Base-by-base conservation (phyloP, 2,113 vertebrate species). In the Cettia cetti region DNA sequence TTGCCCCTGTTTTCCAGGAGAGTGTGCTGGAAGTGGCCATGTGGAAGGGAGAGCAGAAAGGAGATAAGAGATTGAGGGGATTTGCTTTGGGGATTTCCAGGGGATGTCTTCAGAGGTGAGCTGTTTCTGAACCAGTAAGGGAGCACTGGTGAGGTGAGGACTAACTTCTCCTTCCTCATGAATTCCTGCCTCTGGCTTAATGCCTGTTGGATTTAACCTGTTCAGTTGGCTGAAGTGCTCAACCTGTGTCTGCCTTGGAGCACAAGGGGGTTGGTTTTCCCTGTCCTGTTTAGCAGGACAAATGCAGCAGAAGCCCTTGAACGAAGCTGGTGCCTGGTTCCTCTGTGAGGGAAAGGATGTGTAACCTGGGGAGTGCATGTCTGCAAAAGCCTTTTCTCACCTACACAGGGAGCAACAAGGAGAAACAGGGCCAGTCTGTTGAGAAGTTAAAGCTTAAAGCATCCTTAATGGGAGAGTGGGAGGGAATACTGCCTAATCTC, bases 401-500 rank as follows among this genome's bases (percentile, higher is more conserved):
- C 56, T 37, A 40, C 65, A 11, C 49, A 26, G 30, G 28, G 52
- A 89, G 42, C 33, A 81, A 19, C 0, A 2, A 63, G 56, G 82
- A 90, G 83, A 69, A 91, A 60, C 14, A 14, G 61, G 59, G 74
- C 33, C 65, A 96, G 77, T 26, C 56, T 87, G 49, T 45, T 21
- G 1, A 44, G 40, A 83, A 82, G n/a, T 68, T 72, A 89, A 74
- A 94, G n/a, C 61, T 95, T 86, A 59, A 71, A 89, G 45, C 64
- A 56, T 61, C 49, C 65, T 65, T 84, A 89, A 65, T 37, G 56
- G 39, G 47, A 78, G 83, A 90, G 89, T 83, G 64, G 86, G 76
- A 90, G 83, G 49, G 81, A 95, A 57, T 71, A 35, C 56, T 56
- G 11, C 40, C 82, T 94, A 89, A 95, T 86, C 85, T 57, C 45